These are phyloP conservation scores for Ganaspis sp. DNA, from an alignment of 1,140 invertebrate species.

Conservation along the genomic window DNA sequence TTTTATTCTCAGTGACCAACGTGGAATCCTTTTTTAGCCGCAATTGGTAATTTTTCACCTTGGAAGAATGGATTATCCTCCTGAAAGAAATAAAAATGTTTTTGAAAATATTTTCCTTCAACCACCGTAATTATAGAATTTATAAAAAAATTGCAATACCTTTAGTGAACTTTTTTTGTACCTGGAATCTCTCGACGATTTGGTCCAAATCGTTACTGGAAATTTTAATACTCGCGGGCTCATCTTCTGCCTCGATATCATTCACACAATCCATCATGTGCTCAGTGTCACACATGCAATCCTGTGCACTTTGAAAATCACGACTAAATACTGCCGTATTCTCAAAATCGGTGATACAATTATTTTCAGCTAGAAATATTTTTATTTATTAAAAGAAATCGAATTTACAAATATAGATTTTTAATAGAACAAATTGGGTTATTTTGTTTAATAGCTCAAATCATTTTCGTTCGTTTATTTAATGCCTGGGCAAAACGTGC, in stretches of 20 bases:
- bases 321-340: constrained; percentile 97
- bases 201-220: constrained; percentile 76
- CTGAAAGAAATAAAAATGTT: constrained; percentile 78
- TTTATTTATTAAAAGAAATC: too few relatives aligned
- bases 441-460: too few relatives aligned
- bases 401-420: not conserved
- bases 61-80: constrained; percentile 85
- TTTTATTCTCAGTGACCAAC: constrained; percentile 69
- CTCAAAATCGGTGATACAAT: constrained; percentile 94
- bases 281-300: constrained; percentile 98
- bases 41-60: constrained; percentile 89
- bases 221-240: constrained; percentile 42
- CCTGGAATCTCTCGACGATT: constrained; percentile 78
- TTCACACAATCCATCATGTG: constrained; percentile 97
- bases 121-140: not conserved
- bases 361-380: constrained; percentile 81
- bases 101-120: too few relatives aligned
- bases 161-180: constrained; percentile 52
- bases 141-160: constrained; percentile 19
- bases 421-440: too few relatives aligned
- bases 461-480: too few relatives aligned
- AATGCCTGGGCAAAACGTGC: too few relatives aligned
- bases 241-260: constrained; percentile 52
- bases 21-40: constrained; percentile 91
- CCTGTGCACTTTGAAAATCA: constrained; percentile 93